phyloP scores from a whole-genome alignment of 30 jellyfish, hydroid and myxozoan genomes.

The Aurelia aurita region DNA sequence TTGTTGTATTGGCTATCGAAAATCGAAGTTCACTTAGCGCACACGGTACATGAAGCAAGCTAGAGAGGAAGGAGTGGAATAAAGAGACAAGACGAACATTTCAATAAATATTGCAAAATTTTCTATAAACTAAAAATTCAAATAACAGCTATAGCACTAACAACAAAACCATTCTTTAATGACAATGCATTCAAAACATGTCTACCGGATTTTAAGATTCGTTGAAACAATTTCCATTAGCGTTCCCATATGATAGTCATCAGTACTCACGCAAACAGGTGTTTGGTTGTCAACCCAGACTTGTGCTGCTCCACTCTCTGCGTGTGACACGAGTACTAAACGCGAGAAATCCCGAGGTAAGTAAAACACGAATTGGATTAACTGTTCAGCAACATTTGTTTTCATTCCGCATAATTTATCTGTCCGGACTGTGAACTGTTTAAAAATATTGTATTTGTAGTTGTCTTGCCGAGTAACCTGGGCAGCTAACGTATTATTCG shows the following conservation, averaged over 20 bases:
- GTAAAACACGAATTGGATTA: constrained; percentile 70
- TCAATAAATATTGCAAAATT: no score
- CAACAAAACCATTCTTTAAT: constrained; percentile 84
- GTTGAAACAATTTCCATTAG: constrained; percentile 83
- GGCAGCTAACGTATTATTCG: constrained; percentile 84
- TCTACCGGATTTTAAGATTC: constrained; percentile 83
- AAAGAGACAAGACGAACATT: no score
- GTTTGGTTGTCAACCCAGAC: constrained; percentile 94
- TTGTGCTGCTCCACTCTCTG: constrained; percentile 89
- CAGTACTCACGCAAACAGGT: constrained; percentile 85
- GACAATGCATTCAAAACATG: constrained; percentile 85
- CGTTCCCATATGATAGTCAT: constrained; percentile 96
- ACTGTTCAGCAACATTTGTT: constrained; percentile 90
- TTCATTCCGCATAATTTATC: constrained; percentile 97
- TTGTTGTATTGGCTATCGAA: no score
- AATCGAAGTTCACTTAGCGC: no score
- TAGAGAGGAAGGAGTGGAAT: no score
- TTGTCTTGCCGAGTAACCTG: constrained; percentile 86
- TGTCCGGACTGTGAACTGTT: constrained; percentile 83
- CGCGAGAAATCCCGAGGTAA: constrained; percentile 87
- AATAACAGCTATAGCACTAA: constrained; percentile 92
- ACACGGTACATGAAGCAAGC: no score
- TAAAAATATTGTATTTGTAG: constrained; percentile 76
- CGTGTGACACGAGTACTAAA: constrained; percentile 84
- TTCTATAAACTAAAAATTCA: background rate